phyloP scores from a whole-genome alignment of 2,113 vertebrate genomes.

The Echinops telfairi region DNA sequence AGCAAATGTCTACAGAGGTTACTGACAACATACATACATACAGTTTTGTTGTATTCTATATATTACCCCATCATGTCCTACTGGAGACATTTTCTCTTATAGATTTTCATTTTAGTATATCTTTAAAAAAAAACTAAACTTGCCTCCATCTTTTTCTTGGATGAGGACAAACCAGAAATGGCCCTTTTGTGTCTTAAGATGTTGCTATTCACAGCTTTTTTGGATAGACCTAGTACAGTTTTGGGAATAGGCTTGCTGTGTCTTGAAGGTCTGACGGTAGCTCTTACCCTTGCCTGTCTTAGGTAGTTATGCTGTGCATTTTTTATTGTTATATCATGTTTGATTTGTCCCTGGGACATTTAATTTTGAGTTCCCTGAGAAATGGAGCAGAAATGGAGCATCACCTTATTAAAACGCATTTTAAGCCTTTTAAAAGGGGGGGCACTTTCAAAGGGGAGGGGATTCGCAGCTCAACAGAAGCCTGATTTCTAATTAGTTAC shows the following conservation, averaged over 20 bases:
- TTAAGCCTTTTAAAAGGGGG: constrained; percentile 92
- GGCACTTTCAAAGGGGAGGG: too few relatives aligned
- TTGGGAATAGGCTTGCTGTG: constrained; percentile 86
- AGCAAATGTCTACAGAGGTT: constrained; percentile 79
- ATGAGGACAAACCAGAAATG: constrained; percentile 77
- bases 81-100: constrained; percentile 81
- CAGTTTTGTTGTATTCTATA: constrained; percentile 83
- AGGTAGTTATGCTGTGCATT: constrained; percentile 87
- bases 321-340: constrained; percentile 87
- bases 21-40: constrained; percentile 72
- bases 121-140: constrained; percentile 80
- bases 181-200: constrained; percentile 80
- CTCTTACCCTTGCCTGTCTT: constrained; percentile 87
- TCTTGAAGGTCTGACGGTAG: constrained; percentile 85
- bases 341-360: constrained; percentile 86
- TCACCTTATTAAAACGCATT: constrained; percentile 90
- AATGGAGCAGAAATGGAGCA: constrained; percentile 88
- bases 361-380: constrained; percentile 86
- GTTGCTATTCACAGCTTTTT: constrained; percentile 86
- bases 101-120: constrained; percentile 82
- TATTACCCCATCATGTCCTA: constrained; percentile 82
- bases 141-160: constrained; percentile 84
- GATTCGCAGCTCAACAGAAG: too few relatives aligned
- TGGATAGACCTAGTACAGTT: constrained; percentile 87
- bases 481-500: too few relatives aligned